A percentile compares a stretch with the other conserved stretches of the same genome.
phyloP scores from a whole-genome alignment of 2,113 vertebrate species.

The Salvelinus sp. region DNA sequence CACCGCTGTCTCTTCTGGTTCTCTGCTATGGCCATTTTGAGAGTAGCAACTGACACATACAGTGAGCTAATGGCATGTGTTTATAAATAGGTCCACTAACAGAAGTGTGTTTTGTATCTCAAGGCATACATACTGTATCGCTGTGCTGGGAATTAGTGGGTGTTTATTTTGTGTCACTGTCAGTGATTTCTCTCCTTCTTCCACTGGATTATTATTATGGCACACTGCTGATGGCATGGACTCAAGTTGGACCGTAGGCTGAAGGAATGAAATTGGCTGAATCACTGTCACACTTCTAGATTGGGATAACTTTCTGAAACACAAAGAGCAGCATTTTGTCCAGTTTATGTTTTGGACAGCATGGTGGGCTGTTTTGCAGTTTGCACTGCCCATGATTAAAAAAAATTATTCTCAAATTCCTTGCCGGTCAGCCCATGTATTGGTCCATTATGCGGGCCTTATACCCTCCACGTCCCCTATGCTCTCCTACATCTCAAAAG shows the following conservation, averaged over 20 bases:
- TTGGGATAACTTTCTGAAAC: background rate
- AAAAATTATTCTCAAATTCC: conserved; percentile 49
- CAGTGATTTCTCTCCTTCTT: background rate
- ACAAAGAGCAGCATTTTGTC: conserved; percentile 32
- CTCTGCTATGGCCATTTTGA: conserved; percentile 54
- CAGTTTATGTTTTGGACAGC: background rate
- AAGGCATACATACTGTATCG: background rate
- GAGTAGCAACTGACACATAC: conserved; percentile 60
- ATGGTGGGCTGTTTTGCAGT: too few relatives aligned
- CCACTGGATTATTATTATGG: background rate
- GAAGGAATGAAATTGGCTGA: background rate
- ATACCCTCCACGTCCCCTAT: background rate
- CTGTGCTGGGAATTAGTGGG: background rate
- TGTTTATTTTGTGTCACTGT: background rate
- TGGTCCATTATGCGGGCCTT: conserved; percentile 11
- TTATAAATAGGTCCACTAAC: conserved; percentile 58
- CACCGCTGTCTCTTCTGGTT: conserved; percentile 23
- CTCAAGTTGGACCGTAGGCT: conserved; percentile 5
- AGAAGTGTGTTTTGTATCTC: background rate
- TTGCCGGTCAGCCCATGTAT: conserved; percentile 36
- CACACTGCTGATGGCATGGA: background rate
- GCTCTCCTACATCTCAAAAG: background rate
- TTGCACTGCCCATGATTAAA: background rate
- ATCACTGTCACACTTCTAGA: conserved; percentile 8
- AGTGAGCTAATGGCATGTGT: conserved; percentile 55